phyloP scores from a whole-genome alignment of 2,113 vertebrate species.

The Plecturocebus donacophilus region DNA sequence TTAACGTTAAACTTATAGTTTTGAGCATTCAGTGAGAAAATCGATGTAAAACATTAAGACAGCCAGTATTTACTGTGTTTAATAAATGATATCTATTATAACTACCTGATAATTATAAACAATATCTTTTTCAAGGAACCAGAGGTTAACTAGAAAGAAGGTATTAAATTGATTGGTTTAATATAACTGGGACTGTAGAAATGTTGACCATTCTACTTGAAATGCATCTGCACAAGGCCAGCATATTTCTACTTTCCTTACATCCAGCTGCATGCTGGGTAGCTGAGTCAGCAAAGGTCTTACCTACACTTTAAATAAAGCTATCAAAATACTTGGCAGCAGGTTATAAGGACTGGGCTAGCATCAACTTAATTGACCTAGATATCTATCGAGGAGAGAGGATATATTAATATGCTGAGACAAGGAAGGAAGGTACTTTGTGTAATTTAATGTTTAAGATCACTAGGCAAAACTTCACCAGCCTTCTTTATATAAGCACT shows the following conservation, averaged over 20 bases:
- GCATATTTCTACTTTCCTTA: neutral
- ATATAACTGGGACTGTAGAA: neutral
- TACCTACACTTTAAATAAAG: neutral
- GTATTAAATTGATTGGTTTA: neutral
- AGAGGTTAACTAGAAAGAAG: neutral
- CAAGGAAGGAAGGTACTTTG: neutral
- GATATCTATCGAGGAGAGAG: neutral
- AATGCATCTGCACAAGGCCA: neutral
- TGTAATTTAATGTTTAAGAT: neutral
- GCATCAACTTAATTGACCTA: too few species aligned
- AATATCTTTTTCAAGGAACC: neutral
- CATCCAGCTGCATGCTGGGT: neutral
- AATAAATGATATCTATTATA: neutral
- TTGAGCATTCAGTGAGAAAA: neutral
- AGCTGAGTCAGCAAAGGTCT: neutral
- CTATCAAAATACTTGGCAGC: neutral
- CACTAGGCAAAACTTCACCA: neutral
- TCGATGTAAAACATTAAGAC: neutral
- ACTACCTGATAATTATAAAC: neutral
- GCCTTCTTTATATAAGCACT: neutral
- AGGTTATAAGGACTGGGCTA: neutral
- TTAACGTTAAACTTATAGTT: neutral
- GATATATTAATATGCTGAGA: neutral
- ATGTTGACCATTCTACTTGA: neutral
- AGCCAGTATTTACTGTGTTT: neutral